phyloP scores from a whole-genome alignment of 2,113 vertebrate genomes.

The Machaerirhynchus nigripectus region DNA sequence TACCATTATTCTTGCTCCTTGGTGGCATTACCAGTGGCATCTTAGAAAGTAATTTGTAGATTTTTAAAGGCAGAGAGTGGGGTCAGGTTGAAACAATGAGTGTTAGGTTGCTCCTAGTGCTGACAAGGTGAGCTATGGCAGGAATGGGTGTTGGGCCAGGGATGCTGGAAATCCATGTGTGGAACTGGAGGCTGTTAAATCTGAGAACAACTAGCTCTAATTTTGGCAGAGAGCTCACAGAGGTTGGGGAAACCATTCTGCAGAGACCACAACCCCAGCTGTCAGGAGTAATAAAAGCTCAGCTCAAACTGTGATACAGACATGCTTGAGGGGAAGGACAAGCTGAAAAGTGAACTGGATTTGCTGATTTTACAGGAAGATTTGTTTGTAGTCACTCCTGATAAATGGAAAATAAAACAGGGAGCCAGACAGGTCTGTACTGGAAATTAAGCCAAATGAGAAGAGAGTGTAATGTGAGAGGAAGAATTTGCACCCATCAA shows the following conservation, averaged over 20 bases:
- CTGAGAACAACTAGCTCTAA: neutral
- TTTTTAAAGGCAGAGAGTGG: neutral
- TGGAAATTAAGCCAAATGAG: neutral
- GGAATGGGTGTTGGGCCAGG: neutral
- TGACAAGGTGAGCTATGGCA: neutral
- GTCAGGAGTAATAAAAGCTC: constrained; percentile 27
- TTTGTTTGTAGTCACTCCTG: neutral
- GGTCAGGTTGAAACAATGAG: neutral
- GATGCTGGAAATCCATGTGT: neutral
- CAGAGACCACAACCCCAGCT: neutral
- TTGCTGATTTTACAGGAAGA: neutral
- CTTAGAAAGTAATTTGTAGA: neutral
- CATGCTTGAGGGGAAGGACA: neutral
- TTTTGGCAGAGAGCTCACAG: neutral
- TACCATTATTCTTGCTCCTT: neutral
- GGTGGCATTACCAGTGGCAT: neutral
- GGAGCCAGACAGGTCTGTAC: neutral
- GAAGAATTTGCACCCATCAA: neutral
- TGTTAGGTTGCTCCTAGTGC: neutral
- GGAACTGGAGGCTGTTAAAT: constrained; percentile 1
- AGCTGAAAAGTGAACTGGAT: neutral
- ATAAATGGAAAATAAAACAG: neutral
- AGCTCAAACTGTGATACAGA: neutral
- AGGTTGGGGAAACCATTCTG: neutral
- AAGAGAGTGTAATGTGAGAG: neutral